Evolutionary conservation across 1,140 invertebrate genomes (phyloP), one percentile per base, ranked within the genome.

Genomic region (Centruroides vittatus): DNA sequence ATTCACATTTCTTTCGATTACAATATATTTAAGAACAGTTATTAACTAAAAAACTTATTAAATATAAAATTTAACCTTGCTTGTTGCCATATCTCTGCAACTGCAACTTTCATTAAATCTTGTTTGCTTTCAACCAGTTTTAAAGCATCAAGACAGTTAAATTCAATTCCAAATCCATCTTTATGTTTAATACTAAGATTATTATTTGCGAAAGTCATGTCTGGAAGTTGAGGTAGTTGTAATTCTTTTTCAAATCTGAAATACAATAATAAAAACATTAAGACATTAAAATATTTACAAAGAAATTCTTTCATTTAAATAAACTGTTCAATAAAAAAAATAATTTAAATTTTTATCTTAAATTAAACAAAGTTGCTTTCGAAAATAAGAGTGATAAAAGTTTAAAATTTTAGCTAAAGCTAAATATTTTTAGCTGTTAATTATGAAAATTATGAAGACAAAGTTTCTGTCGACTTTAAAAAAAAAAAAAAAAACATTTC

Each of bases 191-290:
- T 69, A 49, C 73, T 75, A 10, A 96, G 75, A 64, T 47, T 74
- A 71, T 95, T 96, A 67, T 89, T 87, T 34, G 90, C 89, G 80
- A 98, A 99, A 13, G 97, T 87, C 94, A 99, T 98, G 71, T 98
- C 95, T 13, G 95, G 95, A 65, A 97, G 79, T 72, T 95, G 90
- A 48, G 91, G 90, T 65, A 98, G 77, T 64, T 81, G 76, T 54
- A 98, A 73, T 34, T 84, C 78, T 62, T 79, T 78, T 64, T 82
- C 85, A 72, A 85, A 96, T 67, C 87, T 90, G 70, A 35, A 72
- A 67, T 61, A 57, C 13, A 52, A 6, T 4, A 61, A 53, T 53
- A 60, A 34, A 50, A 3, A 48, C 9, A 47, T 59, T 41, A 34
- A 50, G 1, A 48, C 9, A 47, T 59, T 41, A 56, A 59, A 49